These are phyloP conservation scores for Nesoenas mayeri DNA, from an alignment of 2,113 vertebrate genomes.

Conservation along the genomic window DNA sequence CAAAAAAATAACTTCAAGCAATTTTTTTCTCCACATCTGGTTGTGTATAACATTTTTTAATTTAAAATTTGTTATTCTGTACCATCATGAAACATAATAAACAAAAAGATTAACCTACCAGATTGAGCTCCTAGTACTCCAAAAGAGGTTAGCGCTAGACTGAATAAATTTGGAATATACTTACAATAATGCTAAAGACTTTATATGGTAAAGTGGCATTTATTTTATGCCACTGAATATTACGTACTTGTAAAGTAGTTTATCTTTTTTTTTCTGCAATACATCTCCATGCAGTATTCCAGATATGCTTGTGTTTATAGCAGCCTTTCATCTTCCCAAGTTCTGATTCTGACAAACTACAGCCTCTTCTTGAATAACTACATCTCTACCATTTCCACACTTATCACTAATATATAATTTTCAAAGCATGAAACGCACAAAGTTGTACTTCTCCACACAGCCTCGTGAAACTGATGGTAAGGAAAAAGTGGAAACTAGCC, in stretches of 20 bases:
- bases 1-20: constrained; percentile 35
- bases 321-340: neutral
- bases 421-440: neutral
- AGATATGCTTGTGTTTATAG: neutral
- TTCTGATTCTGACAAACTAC: neutral
- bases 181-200: neutral
- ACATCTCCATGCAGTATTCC: neutral
- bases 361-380: neutral
- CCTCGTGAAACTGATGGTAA: neutral
- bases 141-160: constrained; percentile 12
- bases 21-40: constrained; percentile 47
- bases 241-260: neutral
- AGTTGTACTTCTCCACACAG: neutral
- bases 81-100: constrained; percentile 30
- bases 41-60: constrained; percentile 30
- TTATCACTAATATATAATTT: neutral
- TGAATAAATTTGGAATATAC: constrained; percentile 14
- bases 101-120: neutral
- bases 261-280: neutral
- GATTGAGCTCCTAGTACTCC: constrained; percentile 7
- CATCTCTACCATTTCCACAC: neutral
- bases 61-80: constrained; percentile 31
- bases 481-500: neutral
- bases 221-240: neutral
- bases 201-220: neutral